phyloP scores from a whole-genome alignment of 2,113 vertebrate genomes.

The Monarcha castaneiventris region DNA sequence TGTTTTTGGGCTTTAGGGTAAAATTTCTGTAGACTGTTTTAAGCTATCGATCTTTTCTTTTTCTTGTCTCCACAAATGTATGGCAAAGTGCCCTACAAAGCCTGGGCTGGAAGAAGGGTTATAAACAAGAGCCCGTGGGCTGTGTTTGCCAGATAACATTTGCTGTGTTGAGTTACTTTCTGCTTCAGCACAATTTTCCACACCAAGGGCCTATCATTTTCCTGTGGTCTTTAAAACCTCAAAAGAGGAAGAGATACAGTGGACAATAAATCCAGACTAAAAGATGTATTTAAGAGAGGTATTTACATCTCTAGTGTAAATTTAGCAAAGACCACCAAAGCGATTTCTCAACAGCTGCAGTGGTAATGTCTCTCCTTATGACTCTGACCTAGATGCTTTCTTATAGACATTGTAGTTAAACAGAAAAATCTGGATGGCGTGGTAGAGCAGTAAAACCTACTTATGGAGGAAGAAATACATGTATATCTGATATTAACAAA shows the following conservation, averaged over 20 bases:
- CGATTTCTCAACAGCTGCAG: background rate
- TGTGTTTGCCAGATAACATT: slow-evolving; percentile 1
- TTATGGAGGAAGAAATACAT: background rate
- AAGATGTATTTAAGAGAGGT: background rate
- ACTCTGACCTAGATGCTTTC: background rate
- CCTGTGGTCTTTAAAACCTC: slow-evolving; percentile 11
- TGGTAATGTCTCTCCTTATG: background rate
- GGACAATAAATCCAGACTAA: background rate
- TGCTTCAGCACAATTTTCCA: background rate
- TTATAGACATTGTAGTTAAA: background rate
- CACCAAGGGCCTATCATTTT: slow-evolving; percentile 2
- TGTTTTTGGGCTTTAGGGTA: background rate
- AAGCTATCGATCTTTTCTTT: background rate
- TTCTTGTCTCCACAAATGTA: background rate
- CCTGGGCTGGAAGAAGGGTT: background rate
- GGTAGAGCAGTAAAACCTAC: background rate
- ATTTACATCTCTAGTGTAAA: background rate
- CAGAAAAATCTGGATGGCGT: background rate
- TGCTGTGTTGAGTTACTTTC: background rate
- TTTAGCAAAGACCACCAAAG: background rate
- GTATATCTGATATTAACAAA: background rate
- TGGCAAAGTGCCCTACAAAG: background rate
- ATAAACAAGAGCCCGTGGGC: slow-evolving; percentile 22
- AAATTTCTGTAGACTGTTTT: background rate
- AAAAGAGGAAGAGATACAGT: background rate